Evolutionary conservation across 2,797 vertebrate genomes (phyloP), one percentile per base, ranked within the genome.

Genomic region (Paratrypauchen microcephalus): DNA sequence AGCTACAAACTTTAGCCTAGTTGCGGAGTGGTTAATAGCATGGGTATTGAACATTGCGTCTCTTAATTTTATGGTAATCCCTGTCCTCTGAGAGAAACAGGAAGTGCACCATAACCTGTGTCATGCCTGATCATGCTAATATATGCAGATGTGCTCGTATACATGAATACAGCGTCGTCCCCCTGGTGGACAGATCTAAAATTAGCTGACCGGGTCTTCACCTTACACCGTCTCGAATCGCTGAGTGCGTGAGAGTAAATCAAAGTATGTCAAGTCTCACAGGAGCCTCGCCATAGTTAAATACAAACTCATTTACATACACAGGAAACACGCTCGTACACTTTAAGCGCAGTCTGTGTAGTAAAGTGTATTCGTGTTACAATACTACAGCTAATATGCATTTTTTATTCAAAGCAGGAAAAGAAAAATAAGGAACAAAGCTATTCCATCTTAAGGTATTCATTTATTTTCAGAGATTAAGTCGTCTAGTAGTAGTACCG

Each of bases 121-220:
- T 76, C 81, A 48, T 28, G 68, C 56, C 74, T 39, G 57, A 78
- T 86, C 72, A 75, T 72, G 66, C 57, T 85, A 83, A 88, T 87
- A 59, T 68, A 86, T 87, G 85, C 77, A 83, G 80, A 89, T 71
- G 81, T 79, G 71, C 56, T 55, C 30, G 69, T 11, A 52, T 47
- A 69, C 59, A 74, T 54, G 50, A 69, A 80, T 77, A n/a, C 12
- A 75, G 39, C 30, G 65, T 67, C 8, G 61, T 58, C 61, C 79
- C 78, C 67, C 58, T 5, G 41, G 68, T 65, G 54, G 56, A 61
- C 59, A 18, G 68, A 56, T 56, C 73, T 73, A 79, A 83, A 83
- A 70, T 75, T 71, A 84, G 76, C 66, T 87, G 85, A 80, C 79
- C 82, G 78, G 68, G 70, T 65, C 0, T 78, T 87, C 61, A 81